Conservation (phyloP, 2,113 vertebrate genomes). For the Urocitellus parryii region DNA sequence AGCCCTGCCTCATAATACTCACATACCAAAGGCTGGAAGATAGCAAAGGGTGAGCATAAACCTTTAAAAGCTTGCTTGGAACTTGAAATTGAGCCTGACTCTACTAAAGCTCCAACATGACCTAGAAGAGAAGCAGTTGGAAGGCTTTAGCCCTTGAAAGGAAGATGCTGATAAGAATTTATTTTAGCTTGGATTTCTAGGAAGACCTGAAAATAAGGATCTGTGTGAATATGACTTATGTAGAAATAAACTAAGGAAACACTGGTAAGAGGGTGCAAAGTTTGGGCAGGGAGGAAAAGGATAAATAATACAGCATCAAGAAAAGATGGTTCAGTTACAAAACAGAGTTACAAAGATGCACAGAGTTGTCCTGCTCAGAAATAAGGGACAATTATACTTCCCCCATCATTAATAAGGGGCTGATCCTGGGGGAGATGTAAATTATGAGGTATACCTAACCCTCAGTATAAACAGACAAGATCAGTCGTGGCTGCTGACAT, state of each 20-base stretch:
- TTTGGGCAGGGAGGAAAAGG: neutral
- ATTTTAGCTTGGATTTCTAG: neutral
- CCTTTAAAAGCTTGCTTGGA: neutral
- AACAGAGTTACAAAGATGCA: neutral
- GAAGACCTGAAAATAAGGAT: neutral
- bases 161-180: neutral
- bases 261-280: neutral
- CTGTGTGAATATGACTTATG: neutral
- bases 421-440: neutral
- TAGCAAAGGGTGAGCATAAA: neutral
- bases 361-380: neutral
- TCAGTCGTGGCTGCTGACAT: neutral
- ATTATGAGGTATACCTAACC: neutral
- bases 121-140: neutral
- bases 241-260: neutral
- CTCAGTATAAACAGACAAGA: neutral
- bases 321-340: neutral
- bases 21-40: neutral
- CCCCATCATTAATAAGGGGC: neutral
- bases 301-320: neutral
- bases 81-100: conserved; percentile 22
- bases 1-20: neutral
- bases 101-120: neutral
- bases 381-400: neutral
- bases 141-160: neutral